Base-by-base conservation (phyloP, 1,140 invertebrate genomes). In the Penaeus indicus region DNA sequence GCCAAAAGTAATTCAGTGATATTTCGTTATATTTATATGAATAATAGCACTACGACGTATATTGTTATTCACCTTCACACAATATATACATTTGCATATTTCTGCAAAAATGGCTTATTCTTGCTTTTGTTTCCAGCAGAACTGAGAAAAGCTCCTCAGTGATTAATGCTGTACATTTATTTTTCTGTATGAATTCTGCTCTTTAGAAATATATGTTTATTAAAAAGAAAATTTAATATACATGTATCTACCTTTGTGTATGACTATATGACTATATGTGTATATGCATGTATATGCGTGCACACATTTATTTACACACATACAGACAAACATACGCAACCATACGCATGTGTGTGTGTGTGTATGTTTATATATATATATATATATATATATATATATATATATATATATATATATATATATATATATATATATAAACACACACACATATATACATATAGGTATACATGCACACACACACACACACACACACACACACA, bases 341-440 rank as follows among this genome's bases (percentile, higher is more conserved):
- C 38, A 38, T 3, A 38, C 38, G 38, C 3, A 4, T 81, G 25
- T 62, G 13, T 81, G 54, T 63, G 25, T 47, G 42, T 32, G 22
- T 84, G 38, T 72, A n/a, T 84, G 32, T 67, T 25, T 18, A 8
- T 22, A 16, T 4, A 81, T 32, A 25, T 8, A 77, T 47, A 75
- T 21, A 8, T 47, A 18, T 54, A 77, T n/a, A 62, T 54, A 75
- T 32, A 25, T 32, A 75, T 19, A 19, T 75, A 38, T 75, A 32
- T 38, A 75, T 75, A 27, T 27, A 32, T 75, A n/a, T 27, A 75
- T 75, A 75, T 75, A 75, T 32, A 75, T 75, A 75, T 75, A 75
- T 75, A 75, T 75, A 25, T 21, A 85, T n/a, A 84, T 21, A 8
- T 47, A 18, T 54, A 85, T n/a, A 72, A 1, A 72, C 32, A 72